Base-by-base conservation (phyloP, 2,888 invertebrate species). In the Catocala nupta region DNA sequence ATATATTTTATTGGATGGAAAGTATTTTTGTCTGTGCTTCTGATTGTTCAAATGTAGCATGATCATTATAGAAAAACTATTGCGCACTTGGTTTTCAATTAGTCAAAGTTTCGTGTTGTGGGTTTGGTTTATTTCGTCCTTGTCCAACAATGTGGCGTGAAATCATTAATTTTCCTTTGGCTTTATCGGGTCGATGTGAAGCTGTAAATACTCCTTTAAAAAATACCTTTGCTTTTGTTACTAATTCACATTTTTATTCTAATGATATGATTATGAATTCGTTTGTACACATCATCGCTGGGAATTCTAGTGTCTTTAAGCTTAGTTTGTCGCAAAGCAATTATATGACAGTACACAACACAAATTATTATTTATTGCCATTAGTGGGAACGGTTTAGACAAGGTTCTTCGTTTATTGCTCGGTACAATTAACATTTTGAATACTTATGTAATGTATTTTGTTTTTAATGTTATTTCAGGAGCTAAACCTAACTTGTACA, bases 401-500 rank as follows among this genome's bases (percentile, higher is more conserved):
- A 25, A 55, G 42, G 11, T 12, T 50, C 25, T 68, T 10, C 42
- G 71, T 55, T 39, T 55, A 67, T 55, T 58, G 51, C 61, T 59
- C 63, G 52, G 59, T 55, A 50, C 63, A 54, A 65, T 49, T 57
- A 52, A 71, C 48, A 49, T 52, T 57, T 59, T 39, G 43, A 63
- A 66, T 66, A 64, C 42, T 43, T 65, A 67, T 73, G 58, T 79
- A 71, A 71, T 77, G 63, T 78, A 70, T 78, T 75, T 75, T 77
- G 57, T 77, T 66, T 77, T 70, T 78, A 75, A 78, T 85, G 81
- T 75, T 71, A 83, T 88, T 89, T 85, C 88, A 89, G 88, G 87
- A 81, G 71, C 65, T 81, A 72, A 60, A 56, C 51, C 51, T 68
- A 78, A 70, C 70, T 71, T 68, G 55, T 78, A 78, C 73, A 75